phyloP scores from a whole-genome alignment of 2,888 invertebrate genomes.

The Drosophila mercatorum region DNA sequence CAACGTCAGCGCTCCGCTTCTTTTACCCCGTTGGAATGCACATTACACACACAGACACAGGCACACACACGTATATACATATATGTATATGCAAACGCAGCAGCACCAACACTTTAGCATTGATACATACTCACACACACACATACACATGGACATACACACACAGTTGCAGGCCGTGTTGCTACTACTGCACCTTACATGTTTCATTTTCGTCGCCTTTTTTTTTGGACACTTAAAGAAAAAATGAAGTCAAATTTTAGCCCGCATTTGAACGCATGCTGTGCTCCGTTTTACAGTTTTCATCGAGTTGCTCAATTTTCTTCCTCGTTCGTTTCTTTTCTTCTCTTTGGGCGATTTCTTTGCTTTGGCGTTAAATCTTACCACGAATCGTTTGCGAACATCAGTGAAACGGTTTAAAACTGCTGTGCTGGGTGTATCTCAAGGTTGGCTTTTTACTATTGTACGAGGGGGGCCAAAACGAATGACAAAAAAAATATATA shows the following conservation, averaged over 20 bases:
- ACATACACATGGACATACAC: conserved; percentile 27
- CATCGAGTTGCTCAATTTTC: conserved; percentile 11
- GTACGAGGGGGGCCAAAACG: conserved; percentile 56
- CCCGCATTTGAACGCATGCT: conserved; percentile 39
- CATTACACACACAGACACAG: conserved; percentile 34
- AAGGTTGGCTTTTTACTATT: conserved; percentile 75
- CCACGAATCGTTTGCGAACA: conserved; percentile 58
- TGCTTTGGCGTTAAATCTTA: conserved; percentile 51
- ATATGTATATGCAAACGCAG: conserved; percentile 38
- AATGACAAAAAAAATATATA: conserved; percentile 55
- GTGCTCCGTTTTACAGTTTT: conserved; percentile 3
- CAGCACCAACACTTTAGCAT: conserved; percentile 44
- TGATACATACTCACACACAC: conserved; percentile 47
- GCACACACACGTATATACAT: not conserved
- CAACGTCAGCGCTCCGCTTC: conserved; percentile 28
- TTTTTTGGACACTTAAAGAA: conserved; percentile 48
- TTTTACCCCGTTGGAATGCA: conserved; percentile 80
- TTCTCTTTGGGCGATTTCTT: not conserved
- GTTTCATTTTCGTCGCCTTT: conserved; percentile 48
- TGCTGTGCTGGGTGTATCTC: conserved; percentile 76
- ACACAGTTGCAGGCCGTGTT: conserved; percentile 65
- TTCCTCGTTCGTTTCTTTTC: not conserved
- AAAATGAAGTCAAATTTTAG: conserved; percentile 30
- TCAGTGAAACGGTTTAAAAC: conserved; percentile 62
- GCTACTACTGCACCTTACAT: conserved; percentile 72